Percentiles rank a stretch among this genome's conserved stretches.
Evolutionary conservation across 2,888 invertebrate species (phyloP).

Genomic region (Caenorhabditis doughertyi): DNA sequence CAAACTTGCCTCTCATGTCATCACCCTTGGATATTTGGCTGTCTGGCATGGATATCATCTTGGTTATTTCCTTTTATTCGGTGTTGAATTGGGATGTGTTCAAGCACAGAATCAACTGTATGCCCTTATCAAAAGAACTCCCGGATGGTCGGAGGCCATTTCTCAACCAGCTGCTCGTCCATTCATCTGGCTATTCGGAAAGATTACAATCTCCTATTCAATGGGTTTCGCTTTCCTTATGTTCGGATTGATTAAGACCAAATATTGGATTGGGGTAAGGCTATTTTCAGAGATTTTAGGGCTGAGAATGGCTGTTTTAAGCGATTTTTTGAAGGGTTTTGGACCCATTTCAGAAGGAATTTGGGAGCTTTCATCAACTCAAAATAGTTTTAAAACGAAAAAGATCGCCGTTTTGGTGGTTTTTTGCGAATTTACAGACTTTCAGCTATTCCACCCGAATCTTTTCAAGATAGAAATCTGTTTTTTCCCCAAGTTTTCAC

Average conservation of each 20-base stretch:
- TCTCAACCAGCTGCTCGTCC: constrained; percentile 71
- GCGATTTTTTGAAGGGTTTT: too few relatives aligned
- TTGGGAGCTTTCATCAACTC: too few relatives aligned
- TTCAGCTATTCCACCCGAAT: too few relatives aligned
- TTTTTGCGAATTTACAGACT: too few relatives aligned
- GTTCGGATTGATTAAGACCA: constrained; percentile 83
- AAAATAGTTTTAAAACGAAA: too few relatives aligned
- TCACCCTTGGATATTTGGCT: constrained; percentile 91
- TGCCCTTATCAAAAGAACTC: constrained; percentile 74
- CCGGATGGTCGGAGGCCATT: constrained; percentile 75
- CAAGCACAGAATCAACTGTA: constrained; percentile 87
- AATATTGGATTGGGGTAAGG: constrained; percentile 79
- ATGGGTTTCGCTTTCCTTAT: constrained; percentile 82
- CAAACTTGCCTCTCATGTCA: constrained; percentile 89
- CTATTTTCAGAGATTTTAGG: background rate
- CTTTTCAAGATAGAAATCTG: too few relatives aligned
- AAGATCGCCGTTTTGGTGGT: too few relatives aligned
- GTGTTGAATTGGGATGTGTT: constrained; percentile 93
- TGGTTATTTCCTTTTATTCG: constrained; percentile 95
- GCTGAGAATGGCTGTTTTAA: too few relatives aligned
- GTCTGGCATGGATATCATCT: constrained; percentile 96
- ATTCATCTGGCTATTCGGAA: constrained; percentile 80
- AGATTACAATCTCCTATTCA: constrained; percentile 76
- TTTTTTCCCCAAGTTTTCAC: too few relatives aligned
- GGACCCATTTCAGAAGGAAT: too few relatives aligned